A percentile compares a stretch with the other conserved stretches of the same genome.
These are phyloP conservation scores for Oxyura jamaicensis DNA, from an alignment of 2,113 vertebrate species.

Conservation along the genomic window DNA sequence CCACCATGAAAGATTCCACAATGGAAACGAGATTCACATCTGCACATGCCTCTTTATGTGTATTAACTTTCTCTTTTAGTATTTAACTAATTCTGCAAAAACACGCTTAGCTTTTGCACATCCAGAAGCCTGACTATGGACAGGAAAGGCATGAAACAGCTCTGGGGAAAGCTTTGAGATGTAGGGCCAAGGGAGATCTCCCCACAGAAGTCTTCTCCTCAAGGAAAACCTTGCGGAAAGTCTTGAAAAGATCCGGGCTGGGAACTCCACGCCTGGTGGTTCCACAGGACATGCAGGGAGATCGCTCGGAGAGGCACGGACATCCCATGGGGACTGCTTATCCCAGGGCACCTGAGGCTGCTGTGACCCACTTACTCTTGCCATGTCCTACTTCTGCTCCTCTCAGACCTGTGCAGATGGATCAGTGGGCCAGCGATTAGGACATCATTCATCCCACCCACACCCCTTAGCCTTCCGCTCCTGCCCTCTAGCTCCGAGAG, in stretches of 20 bases:
- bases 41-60: background rate
- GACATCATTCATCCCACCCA: background rate
- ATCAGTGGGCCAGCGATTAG: background rate
- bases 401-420: background rate
- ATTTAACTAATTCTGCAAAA: background rate
- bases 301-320: background rate
- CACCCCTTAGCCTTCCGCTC: conserved; percentile 28
- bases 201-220: background rate
- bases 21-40: background rate
- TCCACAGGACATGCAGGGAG: background rate
- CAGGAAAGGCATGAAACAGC: background rate
- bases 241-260: background rate
- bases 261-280: background rate
- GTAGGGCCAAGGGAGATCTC: background rate
- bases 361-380: conserved; percentile 24
- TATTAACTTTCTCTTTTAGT: background rate
- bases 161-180: background rate
- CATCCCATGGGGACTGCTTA: rapidly evolving
- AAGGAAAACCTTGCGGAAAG: background rate
- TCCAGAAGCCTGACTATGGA: background rate
- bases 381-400: background rate
- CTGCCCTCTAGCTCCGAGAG: background rate
- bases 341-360: background rate
- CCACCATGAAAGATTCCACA: background rate
- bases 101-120: rapidly evolving